Conservation (phyloP, 2,888 invertebrate species). For the Tachina grossa region DNA sequence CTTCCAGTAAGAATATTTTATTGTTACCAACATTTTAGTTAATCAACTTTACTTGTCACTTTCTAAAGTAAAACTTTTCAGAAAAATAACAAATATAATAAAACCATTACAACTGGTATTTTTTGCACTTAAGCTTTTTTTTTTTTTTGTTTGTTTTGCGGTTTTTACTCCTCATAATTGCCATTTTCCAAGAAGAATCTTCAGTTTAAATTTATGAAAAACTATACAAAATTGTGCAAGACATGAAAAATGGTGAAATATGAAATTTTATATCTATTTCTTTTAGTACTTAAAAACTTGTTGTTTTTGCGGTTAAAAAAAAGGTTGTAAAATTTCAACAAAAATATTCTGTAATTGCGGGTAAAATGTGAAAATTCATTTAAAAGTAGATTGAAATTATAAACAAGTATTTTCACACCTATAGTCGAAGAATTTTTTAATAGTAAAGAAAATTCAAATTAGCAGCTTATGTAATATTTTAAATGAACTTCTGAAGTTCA, state of each 20-base stretch:
- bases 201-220: constrained; percentile 35
- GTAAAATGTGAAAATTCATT: too few relatives aligned
- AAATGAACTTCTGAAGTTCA: too few relatives aligned
- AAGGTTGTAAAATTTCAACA: constrained; percentile 1
- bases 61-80: not conserved
- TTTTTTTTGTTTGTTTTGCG: not conserved
- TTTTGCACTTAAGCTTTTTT: not conserved
- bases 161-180: not conserved
- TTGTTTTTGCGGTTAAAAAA: constrained; percentile 20
- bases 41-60: not conserved
- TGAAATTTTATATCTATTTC: not conserved
- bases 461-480: too few relatives aligned
- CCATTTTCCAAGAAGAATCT: constrained; percentile 1
- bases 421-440: too few relatives aligned
- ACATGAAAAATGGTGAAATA: not conserved
- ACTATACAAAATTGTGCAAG: constrained; percentile 1
- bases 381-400: too few relatives aligned
- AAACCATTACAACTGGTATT: constrained; percentile 43
- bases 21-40: not conserved
- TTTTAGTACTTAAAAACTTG: not conserved
- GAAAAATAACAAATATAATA: constrained; percentile 9
- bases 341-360: too few relatives aligned
- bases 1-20: not conserved
- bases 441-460: too few relatives aligned
- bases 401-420: too few relatives aligned